Evolutionary conservation across 2,888 invertebrate genomes (phyloP).

Genomic region (Spodoptera exigua): DNA sequence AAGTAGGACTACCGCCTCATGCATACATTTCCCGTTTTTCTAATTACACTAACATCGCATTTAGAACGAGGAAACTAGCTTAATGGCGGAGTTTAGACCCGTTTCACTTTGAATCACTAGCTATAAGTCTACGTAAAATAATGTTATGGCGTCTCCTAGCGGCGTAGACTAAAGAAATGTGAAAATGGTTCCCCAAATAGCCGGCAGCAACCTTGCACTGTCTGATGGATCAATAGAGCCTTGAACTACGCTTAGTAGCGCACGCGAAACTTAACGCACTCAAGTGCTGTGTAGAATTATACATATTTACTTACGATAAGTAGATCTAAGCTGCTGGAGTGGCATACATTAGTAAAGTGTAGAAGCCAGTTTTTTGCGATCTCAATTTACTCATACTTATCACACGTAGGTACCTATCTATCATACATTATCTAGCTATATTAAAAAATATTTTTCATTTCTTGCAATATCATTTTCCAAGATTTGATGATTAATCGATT

Average conservation of each 20-base stretch:
- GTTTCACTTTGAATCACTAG: conserved; percentile 21
- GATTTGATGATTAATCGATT: no score
- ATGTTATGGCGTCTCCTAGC: conserved; percentile 8
- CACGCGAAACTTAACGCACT: conserved; percentile 50
- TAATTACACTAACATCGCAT: conserved; percentile 35
- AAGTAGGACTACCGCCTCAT: conserved; percentile 36
- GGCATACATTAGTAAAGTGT: background rate
- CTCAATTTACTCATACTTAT: no score
- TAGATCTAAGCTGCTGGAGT: conserved; percentile 13
- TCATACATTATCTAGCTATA: no score
- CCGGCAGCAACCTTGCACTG: conserved; percentile 74
- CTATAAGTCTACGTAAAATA: conserved; percentile 21
- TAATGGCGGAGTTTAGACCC: conserved; percentile 15
- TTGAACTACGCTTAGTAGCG: conserved; percentile 74
- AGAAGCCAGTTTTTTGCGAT: background rate
- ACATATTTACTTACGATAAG: conserved; percentile 16
- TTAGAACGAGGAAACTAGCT: conserved; percentile 39
- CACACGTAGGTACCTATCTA: no score
- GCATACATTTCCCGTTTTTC: conserved; percentile 40
- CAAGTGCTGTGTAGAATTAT: conserved; percentile 11
- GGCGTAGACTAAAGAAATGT: conserved; percentile 55
- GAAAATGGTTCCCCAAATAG: conserved; percentile 66
- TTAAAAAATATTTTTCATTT: no score
- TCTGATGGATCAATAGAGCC: conserved; percentile 83
- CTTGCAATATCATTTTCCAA: no score